Evolutionary conservation across 2,113 vertebrate genomes (phyloP), one percentile per base, ranked within the genome.

Genomic region (Protomyctophum bolini): DNA sequence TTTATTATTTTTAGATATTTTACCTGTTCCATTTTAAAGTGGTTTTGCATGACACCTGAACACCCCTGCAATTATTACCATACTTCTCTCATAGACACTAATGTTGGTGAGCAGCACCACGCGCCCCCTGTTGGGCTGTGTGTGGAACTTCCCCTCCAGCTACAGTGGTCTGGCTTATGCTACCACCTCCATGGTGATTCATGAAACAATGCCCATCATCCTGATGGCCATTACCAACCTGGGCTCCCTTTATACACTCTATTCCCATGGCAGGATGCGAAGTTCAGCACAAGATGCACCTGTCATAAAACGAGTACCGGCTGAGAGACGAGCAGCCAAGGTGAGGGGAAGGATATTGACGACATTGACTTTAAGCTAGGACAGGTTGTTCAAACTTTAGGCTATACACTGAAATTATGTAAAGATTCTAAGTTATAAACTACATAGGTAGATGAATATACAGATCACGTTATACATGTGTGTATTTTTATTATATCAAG

Each of bases 51-150:
- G 21, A 21, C 21, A 21, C 21, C 21, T 21, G 21, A 21, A 21
- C 21, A 21, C 21, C 21, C 21, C 21, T 21, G 21, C 21, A 21
- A 21, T 21, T 21, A 21, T 21, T 11, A 45, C 11, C 50, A 14
- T 41, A 7, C 12, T 59, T 33, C 55, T 1, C 46, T 21, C 47
- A 41, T 72, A 94, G 93, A 89, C 87, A 0, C 58, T 94, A 62
- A 94, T 94, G 92, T 57, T 95, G 57, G 83, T 94, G 61, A 92
- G 90, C 86, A 92, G 88, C 81, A 94, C 93, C 10, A 93, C 89
- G 1, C 91, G 91, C 52, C 91, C 94, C 46, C 85, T 94, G 66
- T 80, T 95, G 79, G 91, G 92, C 33, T 95, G 94, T 54, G 75
- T 93, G 12, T 95, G 94, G 93, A 85, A 92, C 70, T 95, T 95